These are phyloP conservation scores for Hanleya hanleyi DNA, from an alignment of 2,888 invertebrate genomes.

Conservation along the genomic window DNA sequence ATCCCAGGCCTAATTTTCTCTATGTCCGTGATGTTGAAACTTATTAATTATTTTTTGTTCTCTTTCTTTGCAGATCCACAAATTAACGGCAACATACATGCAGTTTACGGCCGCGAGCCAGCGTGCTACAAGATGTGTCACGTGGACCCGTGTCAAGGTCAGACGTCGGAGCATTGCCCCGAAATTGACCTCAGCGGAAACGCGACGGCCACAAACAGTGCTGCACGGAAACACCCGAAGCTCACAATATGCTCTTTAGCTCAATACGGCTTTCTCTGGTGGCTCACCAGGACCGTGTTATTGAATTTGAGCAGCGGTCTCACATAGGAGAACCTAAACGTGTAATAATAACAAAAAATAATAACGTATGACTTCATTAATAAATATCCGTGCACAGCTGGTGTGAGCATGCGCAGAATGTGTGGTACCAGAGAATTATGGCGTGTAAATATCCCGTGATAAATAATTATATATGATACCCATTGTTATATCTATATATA, in stretches of 20 bases:
- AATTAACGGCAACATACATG: background rate
- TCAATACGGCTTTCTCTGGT: conserved; percentile 7
- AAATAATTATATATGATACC: no score
- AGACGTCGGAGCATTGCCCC: background rate
- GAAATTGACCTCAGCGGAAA: conserved; percentile 1
- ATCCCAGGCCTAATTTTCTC: no score
- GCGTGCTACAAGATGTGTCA: conserved; percentile 26
- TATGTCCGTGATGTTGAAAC: no score
- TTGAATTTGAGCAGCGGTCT: background rate
- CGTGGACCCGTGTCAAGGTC: background rate
- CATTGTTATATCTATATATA: no score
- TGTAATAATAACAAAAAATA: background rate
- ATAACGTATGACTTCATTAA: no score
- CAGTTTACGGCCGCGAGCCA: conserved; percentile 11
- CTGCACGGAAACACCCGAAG: no score
- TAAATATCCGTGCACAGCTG: no score
- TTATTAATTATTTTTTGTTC: background rate
- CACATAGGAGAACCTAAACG: background rate
- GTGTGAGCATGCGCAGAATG: no score
- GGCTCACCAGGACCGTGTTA: background rate
- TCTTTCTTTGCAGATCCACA: background rate
- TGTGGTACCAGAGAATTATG: no score
- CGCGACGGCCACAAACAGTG: background rate
- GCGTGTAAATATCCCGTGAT: no score
- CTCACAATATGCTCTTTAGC: background rate